Conservation (phyloP, 2,888 invertebrate genomes). For the Tupiocoris notatus region DNA sequence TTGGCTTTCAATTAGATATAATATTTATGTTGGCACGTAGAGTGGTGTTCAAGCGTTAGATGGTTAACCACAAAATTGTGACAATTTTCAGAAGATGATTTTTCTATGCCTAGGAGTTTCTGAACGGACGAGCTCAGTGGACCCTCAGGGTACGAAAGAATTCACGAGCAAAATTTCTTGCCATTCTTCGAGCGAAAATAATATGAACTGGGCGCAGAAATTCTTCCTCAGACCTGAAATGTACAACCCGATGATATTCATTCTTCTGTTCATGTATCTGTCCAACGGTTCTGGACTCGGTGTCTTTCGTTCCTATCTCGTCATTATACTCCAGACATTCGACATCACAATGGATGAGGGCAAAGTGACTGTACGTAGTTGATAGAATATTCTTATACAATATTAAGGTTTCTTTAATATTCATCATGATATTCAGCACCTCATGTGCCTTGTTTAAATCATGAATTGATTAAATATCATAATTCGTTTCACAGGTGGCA, state of each 20-base stretch:
- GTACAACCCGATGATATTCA: slow-evolving; percentile 43
- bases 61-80: too few species aligned
- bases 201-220: background rate
- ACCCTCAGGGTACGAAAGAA: slow-evolving; percentile 12
- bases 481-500: slow-evolving; percentile 40
- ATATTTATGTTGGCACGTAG: too few species aligned
- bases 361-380: slow-evolving; percentile 38
- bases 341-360: slow-evolving; percentile 42
- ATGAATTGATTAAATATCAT: too few species aligned
- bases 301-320: slow-evolving; percentile 41
- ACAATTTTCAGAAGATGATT: too few species aligned
- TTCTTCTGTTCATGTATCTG: slow-evolving; percentile 40
- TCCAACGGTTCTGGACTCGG: slow-evolving; percentile 45
- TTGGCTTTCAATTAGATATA: too few species aligned
- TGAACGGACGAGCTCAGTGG: too few species aligned
- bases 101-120: too few species aligned
- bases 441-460: too few species aligned
- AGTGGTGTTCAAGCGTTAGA: too few species aligned
- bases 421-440: too few species aligned
- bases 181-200: slow-evolving; percentile 25
- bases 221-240: slow-evolving; percentile 38
- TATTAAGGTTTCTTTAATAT: too few species aligned
- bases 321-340: slow-evolving; percentile 39
- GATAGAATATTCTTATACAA: background rate
- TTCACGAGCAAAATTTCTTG: slow-evolving; percentile 23